A percentile compares a stretch with the other conserved stretches of the same genome.
These are phyloP conservation scores for Hippocampus mohnikei DNA, from an alignment of 2,113 vertebrate species.

Conservation along the genomic window DNA sequence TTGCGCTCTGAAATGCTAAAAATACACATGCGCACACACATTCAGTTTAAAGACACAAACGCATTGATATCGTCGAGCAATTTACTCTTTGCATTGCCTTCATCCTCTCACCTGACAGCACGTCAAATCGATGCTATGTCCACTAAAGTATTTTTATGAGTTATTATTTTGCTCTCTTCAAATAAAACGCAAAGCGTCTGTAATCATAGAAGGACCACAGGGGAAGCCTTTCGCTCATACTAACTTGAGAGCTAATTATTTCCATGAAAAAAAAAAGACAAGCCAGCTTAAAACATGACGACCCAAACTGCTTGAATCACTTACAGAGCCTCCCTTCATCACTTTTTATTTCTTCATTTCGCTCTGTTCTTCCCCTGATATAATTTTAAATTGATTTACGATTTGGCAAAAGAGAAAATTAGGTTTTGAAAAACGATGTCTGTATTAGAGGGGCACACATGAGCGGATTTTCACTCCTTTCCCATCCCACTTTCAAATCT, in stretches of 20 bases:
- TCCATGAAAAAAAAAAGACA: conserved; percentile 16
- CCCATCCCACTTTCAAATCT: neutral
- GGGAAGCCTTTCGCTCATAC: neutral
- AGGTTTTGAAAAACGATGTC: neutral
- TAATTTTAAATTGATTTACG: conserved; percentile 55
- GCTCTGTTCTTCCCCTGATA: conserved; percentile 35
- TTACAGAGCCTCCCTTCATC: conserved; percentile 45
- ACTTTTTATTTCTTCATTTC: conserved; percentile 42
- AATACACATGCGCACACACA: too few relatives aligned
- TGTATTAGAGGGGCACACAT: too few relatives aligned
- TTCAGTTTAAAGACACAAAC: too few relatives aligned
- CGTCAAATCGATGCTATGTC: neutral
- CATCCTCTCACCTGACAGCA: neutral
- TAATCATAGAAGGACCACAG: neutral
- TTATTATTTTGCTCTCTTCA: neutral
- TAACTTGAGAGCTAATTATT: neutral
- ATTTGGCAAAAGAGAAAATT: neutral
- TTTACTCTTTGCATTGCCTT: too few relatives aligned
- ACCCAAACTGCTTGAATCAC: conserved; percentile 21
- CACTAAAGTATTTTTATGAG: neutral
- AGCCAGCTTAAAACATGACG: conserved; percentile 25
- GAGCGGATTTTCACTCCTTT: too few relatives aligned
- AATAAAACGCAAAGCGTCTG: neutral
- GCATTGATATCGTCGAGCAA: too few relatives aligned
- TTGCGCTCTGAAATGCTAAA: too few relatives aligned